A percentile compares a stretch with the other conserved stretches of the same genome.
Evolutionary conservation across 2,797 vertebrate species (phyloP).

Genomic region (Ambastaia sidthimunki): DNA sequence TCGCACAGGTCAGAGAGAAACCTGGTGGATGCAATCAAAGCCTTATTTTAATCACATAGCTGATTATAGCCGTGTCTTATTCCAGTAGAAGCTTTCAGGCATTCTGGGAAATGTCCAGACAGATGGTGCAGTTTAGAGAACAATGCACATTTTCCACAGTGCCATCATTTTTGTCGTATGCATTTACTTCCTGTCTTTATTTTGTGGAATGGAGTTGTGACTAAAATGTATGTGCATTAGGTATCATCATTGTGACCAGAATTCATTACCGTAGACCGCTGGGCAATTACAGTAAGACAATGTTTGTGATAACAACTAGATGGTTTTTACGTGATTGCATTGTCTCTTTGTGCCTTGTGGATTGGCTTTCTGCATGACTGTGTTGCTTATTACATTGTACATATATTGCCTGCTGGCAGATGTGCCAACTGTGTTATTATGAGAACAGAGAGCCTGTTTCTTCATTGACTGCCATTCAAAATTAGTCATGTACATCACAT

Average conservation of each 20-base stretch:
- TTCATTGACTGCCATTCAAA: background rate
- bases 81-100: slow-evolving; percentile 32
- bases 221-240: background rate
- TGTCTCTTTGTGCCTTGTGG: background rate
- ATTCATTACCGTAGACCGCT: background rate
- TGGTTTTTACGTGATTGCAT: background rate
- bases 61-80: slow-evolving; percentile 51
- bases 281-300: slow-evolving; percentile 26
- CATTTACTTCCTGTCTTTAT: background rate
- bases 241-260: slow-evolving; percentile 16
- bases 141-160: background rate
- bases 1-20: slow-evolving; percentile 45
- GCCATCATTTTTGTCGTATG: background rate
- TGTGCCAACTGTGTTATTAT: background rate
- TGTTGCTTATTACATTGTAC: background rate
- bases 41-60: slow-evolving; percentile 51
- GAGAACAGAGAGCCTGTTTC: background rate
- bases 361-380: slow-evolving; percentile 9
- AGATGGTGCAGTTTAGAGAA: slow-evolving; percentile 16
- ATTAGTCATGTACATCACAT: background rate
- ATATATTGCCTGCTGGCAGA: background rate
- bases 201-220: background rate
- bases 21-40: slow-evolving; percentile 37
- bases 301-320: slow-evolving; percentile 5
- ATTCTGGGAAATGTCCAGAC: slow-evolving; percentile 23